These are phyloP conservation scores for Melanchra persicariae DNA, from an alignment of 2,888 invertebrate species.

Conservation along the genomic window DNA sequence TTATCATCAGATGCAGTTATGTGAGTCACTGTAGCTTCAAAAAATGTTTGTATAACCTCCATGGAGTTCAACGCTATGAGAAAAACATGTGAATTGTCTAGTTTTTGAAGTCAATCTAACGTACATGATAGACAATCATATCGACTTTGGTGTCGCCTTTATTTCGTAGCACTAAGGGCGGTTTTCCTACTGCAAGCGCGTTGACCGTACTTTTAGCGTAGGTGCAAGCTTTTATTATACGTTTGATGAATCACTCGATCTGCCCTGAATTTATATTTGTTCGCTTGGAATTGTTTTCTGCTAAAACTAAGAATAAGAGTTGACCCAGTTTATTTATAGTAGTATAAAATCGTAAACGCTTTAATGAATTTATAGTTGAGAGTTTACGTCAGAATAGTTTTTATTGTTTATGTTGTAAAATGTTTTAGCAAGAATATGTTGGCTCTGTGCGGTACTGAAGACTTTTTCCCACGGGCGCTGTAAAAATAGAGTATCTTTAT, in stretches of 20 bases:
- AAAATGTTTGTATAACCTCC: conserved; percentile 75
- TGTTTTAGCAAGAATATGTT: conserved; percentile 23
- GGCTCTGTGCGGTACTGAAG: background rate
- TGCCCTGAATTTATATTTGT: conserved; percentile 70
- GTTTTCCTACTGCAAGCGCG: conserved; percentile 1
- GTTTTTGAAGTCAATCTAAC: conserved; percentile 25
- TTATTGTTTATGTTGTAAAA: conserved; percentile 47
- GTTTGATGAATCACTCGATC: conserved; percentile 73
- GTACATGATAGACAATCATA: no score
- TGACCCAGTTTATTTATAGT: conserved; percentile 60
- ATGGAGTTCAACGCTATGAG: conserved; percentile 74
- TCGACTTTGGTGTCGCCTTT: background rate
- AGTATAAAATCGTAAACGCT: conserved; percentile 58
- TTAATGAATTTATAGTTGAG: conserved; percentile 54
- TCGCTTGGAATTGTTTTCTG: conserved; percentile 64
- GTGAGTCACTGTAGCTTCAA: conserved; percentile 69
- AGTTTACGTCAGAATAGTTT: conserved; percentile 43
- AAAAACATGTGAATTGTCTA: conserved; percentile 64
- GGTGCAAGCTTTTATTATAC: conserved; percentile 70
- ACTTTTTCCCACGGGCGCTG: conserved; percentile 30
- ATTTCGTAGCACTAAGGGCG: background rate
- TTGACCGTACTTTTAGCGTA: conserved; percentile 55
- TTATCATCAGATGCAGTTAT: conserved; percentile 60
- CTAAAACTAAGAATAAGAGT: conserved; percentile 52
- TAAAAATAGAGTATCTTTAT: conserved; percentile 19